Conservation (phyloP, 92 coral and sea anemone genomes). For the Epizoanthus fatuus region DNA sequence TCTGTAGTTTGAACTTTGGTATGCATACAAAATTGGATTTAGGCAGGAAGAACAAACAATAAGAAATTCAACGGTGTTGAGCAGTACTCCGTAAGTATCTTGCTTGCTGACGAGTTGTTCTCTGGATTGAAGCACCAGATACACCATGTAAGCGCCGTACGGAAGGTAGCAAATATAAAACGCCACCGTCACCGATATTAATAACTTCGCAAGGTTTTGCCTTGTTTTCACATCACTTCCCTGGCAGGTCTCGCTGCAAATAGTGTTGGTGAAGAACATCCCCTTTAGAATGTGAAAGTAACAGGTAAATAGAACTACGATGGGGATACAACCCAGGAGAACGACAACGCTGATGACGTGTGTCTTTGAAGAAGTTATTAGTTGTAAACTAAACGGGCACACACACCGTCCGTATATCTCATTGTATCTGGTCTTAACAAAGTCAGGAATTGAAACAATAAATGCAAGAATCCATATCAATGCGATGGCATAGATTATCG, state of each 20-base stretch:
- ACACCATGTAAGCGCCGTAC: slow-evolving; percentile 59
- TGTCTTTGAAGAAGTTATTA: slow-evolving; percentile 31
- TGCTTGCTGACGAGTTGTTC: slow-evolving; percentile 34
- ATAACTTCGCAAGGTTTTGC: slow-evolving; percentile 69
- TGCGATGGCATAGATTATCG: slow-evolving; percentile 53
- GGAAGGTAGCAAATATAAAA: slow-evolving; percentile 74
- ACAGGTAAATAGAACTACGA: slow-evolving; percentile 62
- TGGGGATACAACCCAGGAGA: slow-evolving; percentile 68
- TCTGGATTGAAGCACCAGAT: slow-evolving; percentile 52
- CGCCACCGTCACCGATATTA: slow-evolving; percentile 66
- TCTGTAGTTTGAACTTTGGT: slow-evolving; percentile 29
- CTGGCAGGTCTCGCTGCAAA: slow-evolving; percentile 60
- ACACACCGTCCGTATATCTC: slow-evolving; percentile 62
- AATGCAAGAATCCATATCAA: slow-evolving; percentile 58
- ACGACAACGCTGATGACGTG: slow-evolving; percentile 72
- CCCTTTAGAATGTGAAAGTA: slow-evolving; percentile 75
- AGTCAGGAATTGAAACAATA: slow-evolving; percentile 63
- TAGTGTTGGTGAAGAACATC: slow-evolving; percentile 67
- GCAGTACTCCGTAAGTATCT: slow-evolving; percentile 28
- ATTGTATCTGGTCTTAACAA: slow-evolving; percentile 60
- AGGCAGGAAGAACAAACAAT: neutral
- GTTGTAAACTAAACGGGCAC: slow-evolving; percentile 75
- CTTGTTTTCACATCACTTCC: slow-evolving; percentile 48
- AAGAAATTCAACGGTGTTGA: neutral
- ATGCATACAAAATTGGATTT: slow-evolving; percentile 21